phyloP scores from a whole-genome alignment of 2,888 invertebrate species.

The Alloscopus bannaensis region DNA sequence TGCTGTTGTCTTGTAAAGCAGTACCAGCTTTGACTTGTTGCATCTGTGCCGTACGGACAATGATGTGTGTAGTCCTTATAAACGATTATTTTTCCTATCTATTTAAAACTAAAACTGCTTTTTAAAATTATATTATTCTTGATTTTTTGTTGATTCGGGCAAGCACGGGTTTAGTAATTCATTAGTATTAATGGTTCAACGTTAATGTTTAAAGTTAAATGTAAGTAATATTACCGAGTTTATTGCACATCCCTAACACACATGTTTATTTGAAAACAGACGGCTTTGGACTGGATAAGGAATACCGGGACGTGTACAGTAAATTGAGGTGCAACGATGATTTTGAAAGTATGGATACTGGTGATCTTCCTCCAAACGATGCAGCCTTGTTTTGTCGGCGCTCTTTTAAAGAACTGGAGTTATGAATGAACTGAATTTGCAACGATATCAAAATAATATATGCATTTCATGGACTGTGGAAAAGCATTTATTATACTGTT shows the following conservation, averaged over 20 bases:
- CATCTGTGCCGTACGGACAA: not conserved
- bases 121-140: too few species aligned
- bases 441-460: conserved; percentile 58
- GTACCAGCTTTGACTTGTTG: not conserved
- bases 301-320: conserved; percentile 88
- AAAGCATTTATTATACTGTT: conserved; percentile 32
- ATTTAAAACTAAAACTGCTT: too few species aligned
- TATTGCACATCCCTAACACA: not conserved
- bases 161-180: too few species aligned
- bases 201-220: too few species aligned
- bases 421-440: conserved; percentile 35
- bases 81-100: not conserved
- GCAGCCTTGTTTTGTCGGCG: conserved; percentile 90
- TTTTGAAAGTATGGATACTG: conserved; percentile 81
- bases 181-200: too few species aligned
- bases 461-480: conserved; percentile 54
- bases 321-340: conserved; percentile 84
- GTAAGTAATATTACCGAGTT: too few species aligned
- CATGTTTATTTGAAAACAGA: too few species aligned
- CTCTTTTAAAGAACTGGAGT: conserved; percentile 81
- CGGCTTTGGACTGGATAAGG: conserved; percentile 87
- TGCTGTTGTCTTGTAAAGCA: too few species aligned
- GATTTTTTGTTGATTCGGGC: conserved; percentile 20
- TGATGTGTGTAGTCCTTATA: not conserved
- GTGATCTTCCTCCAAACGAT: conserved; percentile 87